Conservation (phyloP, 2,797 vertebrate species). For the Fistularia commersonii region DNA sequence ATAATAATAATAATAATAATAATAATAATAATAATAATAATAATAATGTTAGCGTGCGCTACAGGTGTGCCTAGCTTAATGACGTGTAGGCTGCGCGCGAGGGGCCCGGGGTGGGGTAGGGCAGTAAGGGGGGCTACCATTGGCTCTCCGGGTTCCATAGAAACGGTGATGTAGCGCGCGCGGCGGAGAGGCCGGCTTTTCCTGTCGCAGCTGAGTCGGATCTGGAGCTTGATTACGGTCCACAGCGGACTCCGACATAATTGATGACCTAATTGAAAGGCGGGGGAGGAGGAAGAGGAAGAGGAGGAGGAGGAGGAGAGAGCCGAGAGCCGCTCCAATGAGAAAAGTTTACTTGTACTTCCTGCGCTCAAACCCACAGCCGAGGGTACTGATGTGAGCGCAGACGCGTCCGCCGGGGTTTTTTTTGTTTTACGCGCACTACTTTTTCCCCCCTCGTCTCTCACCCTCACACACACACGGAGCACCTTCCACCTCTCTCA, state of each 20-base stretch:
- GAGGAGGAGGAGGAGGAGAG: slow-evolving; percentile 8
- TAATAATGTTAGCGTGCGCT: too few relatives aligned
- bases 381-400: slow-evolving; percentile 75
- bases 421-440: too few relatives aligned
- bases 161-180: slow-evolving; percentile 44
- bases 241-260: slow-evolving; percentile 66
- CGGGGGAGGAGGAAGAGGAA: slow-evolving; percentile 5
- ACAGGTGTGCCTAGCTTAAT: background rate
- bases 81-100: background rate
- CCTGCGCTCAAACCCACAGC: slow-evolving; percentile 44
- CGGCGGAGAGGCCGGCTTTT: slow-evolving; percentile 48
- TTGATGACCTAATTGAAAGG: slow-evolving; percentile 81
- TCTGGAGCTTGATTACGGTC: slow-evolving; percentile 67
- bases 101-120: background rate
- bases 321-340: slow-evolving; percentile 50
- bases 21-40: too few relatives aligned
- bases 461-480: slow-evolving; percentile 76
- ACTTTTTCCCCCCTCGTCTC: slow-evolving; percentile 61
- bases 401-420: slow-evolving; percentile 41
- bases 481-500: slow-evolving; percentile 71
- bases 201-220: slow-evolving; percentile 76
- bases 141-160: slow-evolving; percentile 46
- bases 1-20: too few relatives aligned
- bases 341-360: slow-evolving; percentile 65
- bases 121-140: slow-evolving; percentile 16